Base-by-base conservation (phyloP, 2,113 vertebrate genomes). In the Psephotus haematonotus region DNA sequence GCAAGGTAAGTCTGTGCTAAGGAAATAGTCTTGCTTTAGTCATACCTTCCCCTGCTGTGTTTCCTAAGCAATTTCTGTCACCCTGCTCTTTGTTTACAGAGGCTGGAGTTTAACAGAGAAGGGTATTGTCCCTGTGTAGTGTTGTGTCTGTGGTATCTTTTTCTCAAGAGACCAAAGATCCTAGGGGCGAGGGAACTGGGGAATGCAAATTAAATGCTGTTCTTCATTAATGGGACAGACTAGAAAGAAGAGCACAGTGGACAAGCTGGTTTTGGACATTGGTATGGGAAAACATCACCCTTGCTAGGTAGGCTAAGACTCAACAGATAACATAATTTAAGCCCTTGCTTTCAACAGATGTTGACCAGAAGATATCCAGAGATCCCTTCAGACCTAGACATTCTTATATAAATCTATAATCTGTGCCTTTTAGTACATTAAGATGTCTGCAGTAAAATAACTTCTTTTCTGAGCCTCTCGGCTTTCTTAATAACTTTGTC, bases 1-100 rank as follows among this genome's bases (percentile, higher is more conserved):
- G 98, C 96, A 99, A 99, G 98, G 99, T 99, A 64, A 92, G 81
- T 37, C 55, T 33, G 6, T 28, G 47, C 63, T 24, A 23, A 65
- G 17, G 10, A 59, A 29, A 7, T 2, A 17, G 28, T 0, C 0
- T 7, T 33, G 23, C 44, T 29, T 63, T 39, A 6, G 60, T 15
- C 13, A 6, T 29, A 27, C 9, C 18, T 70, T 74, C 28, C 31
- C 20, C 46, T 39, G 5, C 15, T 28, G 24, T 62, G 39, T 59
- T 44, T 68, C n/a, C 41, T 49, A 17, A 70, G 55, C 63, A 53
- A 29, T 55, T 31, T 60, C 13, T 47, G 33, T 49, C 50, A 43
- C n/a, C 13, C 11, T 39, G 28, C 65, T 69, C 57, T 77, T 53
- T 29, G 35, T n/a, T 47, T 43, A 37, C 18, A 35, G 39, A 86